Conservation (phyloP, 1,140 invertebrate genomes). For the Leptinotarsa undecemlineata region DNA sequence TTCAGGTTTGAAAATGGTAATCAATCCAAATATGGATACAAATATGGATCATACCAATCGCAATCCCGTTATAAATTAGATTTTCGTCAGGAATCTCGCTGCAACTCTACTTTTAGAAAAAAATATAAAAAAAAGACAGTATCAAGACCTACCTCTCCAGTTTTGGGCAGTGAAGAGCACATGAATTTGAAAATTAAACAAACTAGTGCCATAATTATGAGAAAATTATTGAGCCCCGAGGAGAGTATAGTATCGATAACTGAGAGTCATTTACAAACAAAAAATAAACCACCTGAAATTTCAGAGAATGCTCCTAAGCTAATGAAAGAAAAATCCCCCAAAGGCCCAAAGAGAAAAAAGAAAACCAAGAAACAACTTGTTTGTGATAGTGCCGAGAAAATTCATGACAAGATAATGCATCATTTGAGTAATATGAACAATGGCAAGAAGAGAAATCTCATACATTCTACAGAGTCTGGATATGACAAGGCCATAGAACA, state of each 20-base stretch:
- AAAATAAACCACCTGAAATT: slow-evolving; percentile 7
- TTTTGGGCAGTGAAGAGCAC: slow-evolving; percentile 47
- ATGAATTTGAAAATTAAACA: slow-evolving; percentile 44
- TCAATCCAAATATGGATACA: too few relatives aligned
- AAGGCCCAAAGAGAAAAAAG: not conserved
- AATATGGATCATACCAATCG: too few relatives aligned
- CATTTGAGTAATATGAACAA: slow-evolving; percentile 47
- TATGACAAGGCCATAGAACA: slow-evolving; percentile 46
- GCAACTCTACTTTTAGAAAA: not conserved
- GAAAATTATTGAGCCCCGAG: slow-evolving; percentile 41
- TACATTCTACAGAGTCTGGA: slow-evolving; percentile 40
- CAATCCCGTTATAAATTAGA: too few relatives aligned
- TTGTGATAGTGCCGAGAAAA: slow-evolving; percentile 36
- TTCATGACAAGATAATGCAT: slow-evolving; percentile 48
- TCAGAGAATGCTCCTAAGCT: not conserved
- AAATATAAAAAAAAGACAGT: not conserved
- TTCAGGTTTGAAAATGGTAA: too few relatives aligned
- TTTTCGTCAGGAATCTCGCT: not conserved
- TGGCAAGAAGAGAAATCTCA: slow-evolving; percentile 46
- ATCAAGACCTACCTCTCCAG: slow-evolving; percentile 26
- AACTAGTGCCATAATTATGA: slow-evolving; percentile 48
- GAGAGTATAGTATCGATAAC: slow-evolving; percentile 25
- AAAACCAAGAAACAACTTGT: slow-evolving; percentile 27
- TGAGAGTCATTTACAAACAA: not conserved
- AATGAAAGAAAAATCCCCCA: slow-evolving; percentile 10